Percentiles rank a stretch among this genome's conserved stretches.
These are phyloP conservation scores for Etia nguti DNA, from an alignment of 2,113 vertebrate species.

Conservation along the genomic window DNA sequence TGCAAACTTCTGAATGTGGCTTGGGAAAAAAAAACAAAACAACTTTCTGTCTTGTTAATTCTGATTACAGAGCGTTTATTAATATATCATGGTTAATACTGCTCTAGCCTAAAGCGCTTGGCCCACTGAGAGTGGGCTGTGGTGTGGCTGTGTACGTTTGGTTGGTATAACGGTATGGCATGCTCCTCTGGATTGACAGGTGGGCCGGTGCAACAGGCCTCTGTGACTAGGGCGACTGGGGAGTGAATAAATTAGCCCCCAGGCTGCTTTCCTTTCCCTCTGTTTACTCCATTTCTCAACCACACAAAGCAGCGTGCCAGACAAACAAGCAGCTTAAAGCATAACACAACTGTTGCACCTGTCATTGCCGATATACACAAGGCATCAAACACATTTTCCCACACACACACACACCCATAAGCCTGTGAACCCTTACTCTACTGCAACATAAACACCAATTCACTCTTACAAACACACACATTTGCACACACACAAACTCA, in stretches of 20 bases:
- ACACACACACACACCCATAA: background rate
- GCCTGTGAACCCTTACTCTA: background rate
- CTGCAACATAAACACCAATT: background rate
- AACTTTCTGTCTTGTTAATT: conserved; percentile 36
- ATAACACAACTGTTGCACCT: conserved; percentile 70
- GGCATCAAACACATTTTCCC: conserved; percentile 41
- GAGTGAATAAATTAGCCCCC: conserved; percentile 74
- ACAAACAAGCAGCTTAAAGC: conserved; percentile 66
- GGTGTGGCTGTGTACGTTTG: background rate
- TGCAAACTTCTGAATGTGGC: background rate
- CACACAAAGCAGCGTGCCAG: conserved; percentile 63
- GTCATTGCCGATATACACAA: conserved; percentile 57
- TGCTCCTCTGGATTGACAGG: conserved; percentile 61
- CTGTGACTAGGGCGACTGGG: conserved; percentile 58
- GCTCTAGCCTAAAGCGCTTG: conserved; percentile 39
- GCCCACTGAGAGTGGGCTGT: conserved; percentile 20
- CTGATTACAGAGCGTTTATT: conserved; percentile 36
- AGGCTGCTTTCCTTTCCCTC: conserved; percentile 62
- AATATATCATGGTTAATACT: conserved; percentile 39
- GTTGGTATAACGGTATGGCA: conserved; percentile 17
- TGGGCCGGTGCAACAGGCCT: conserved; percentile 60
- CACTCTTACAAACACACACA: background rate
- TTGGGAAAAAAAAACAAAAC: background rate
- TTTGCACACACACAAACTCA: background rate
- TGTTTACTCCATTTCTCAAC: conserved; percentile 71